A percentile compares a stretch with the other conserved stretches of the same genome.
phyloP scores from a whole-genome alignment of 2,113 vertebrate genomes.

The Peucedramus taeniatus region DNA sequence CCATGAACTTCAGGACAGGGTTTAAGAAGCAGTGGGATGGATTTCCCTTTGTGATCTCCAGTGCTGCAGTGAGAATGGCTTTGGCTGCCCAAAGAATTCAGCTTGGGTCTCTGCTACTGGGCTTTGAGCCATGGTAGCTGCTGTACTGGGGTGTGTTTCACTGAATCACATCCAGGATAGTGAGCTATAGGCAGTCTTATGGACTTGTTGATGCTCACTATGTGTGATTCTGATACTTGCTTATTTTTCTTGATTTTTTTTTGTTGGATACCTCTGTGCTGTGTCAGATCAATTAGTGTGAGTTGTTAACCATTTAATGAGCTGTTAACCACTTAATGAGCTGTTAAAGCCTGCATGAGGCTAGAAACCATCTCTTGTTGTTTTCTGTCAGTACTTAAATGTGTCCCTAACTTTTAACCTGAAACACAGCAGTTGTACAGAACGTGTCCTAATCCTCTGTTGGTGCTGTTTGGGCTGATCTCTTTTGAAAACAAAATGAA shows the following conservation, averaged over 20 bases:
- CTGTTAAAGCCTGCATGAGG: neutral
- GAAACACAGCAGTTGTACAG: neutral
- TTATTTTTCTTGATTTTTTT: neutral
- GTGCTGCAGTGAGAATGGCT: neutral
- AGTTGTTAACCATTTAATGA: neutral
- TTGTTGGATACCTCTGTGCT: neutral
- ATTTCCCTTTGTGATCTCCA: rapidly evolving
- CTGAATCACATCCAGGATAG: neutral
- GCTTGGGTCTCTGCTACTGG: neutral
- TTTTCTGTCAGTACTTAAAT: neutral
- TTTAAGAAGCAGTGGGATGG: neutral
- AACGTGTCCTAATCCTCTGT: rapidly evolving
- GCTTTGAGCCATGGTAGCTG: neutral
- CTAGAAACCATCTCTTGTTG: neutral
- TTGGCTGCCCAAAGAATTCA: neutral
- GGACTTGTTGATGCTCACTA: neutral
- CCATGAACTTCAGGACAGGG: neutral
- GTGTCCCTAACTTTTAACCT: neutral
- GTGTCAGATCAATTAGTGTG: neutral
- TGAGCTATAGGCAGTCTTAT: neutral
- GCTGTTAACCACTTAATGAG: neutral
- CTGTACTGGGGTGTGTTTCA: neutral
- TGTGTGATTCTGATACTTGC: neutral
- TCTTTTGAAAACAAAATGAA: neutral
- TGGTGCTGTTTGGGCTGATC: neutral